Evolutionary conservation across 2,888 invertebrate species (phyloP), one percentile per base, ranked within the genome.

Genomic region (Thera britannica): DNA sequence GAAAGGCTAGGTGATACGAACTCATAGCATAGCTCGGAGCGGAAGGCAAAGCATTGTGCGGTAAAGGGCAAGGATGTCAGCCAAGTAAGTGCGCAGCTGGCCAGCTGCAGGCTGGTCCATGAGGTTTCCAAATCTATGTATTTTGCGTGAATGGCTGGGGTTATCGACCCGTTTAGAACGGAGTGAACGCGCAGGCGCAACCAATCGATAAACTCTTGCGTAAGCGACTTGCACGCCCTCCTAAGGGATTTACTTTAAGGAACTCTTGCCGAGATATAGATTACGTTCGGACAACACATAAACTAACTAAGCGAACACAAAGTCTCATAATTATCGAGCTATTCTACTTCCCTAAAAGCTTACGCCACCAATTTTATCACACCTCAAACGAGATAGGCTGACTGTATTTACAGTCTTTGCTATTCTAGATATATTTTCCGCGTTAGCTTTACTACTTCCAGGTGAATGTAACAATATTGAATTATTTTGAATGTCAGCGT

Each of bases 141-240:
- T 57, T 57, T 57, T 12, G 57, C 57, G 86, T 86, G 86, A 90
- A 88, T 86, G 84, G 86, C 82, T 73, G 83, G 84, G 91, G 87
- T 91, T 82, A 88, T 88, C 80, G 91, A 84, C 85, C 88, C 83
- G 84, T 84, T 89, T 87, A 82, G 85, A 85, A 81, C 83, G 84
- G 80, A 85, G 85, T 81, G 83, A 84, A 80, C 81, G 84, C 84
- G 85, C 89, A 84, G 86, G 83, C 85, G 84, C 83, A 82, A 83
- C 87, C 85, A 83, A 87, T 89, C 88, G 89, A 89, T 88, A 89
- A 88, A 81, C 81, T 75, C 82, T 92, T 92, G 89, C 90, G 90
- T 89, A 92, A 91, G 84, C 80, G 82, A 81, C 72, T 81, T 78
- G 82, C 81, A 84, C 85, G 87, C 89, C 88, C 84, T 89, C 87